Evolutionary conservation across 1,140 invertebrate species (phyloP), one percentile per base, ranked within the genome.

Genomic region (Drosophila tristis): DNA sequence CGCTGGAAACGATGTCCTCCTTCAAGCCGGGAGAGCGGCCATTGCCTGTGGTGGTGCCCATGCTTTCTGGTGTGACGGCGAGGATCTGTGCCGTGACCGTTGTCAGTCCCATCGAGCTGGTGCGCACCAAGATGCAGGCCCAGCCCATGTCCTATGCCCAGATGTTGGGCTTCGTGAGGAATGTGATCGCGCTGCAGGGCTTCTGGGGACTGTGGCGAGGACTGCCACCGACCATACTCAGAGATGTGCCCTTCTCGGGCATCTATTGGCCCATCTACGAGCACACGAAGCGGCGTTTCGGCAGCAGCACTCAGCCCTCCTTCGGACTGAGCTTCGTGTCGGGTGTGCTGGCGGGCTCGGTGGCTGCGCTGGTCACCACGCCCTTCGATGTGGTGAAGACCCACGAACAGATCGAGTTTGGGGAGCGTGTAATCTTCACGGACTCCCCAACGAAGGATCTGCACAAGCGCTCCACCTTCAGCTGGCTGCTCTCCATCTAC

Each of bases 351-450:
- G 95, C 98, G 74, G 98, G 98, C 80, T 94, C 95, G 81, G 97
- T 98, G 84, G 98, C 98, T 48, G 97, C 97, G 6, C 93, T 97
- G 23, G 72, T 98, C 2, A 99, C 99, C 1, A 94, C 98, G 63
- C 99, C 99, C 23, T 99, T 99, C 94, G 99, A 99, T 93, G 98
- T 99, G n/a, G 96, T 99, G 0, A 99, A 99, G 94, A 99, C 99
- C 4, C 96, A 98, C 90, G 95, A 97, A 80, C 98, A 99, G 94
- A 98, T 99, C 82, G 98, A 99, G 93, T 95, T 99, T 84, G 98
- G 98, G 7, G 96, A 98, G 92, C 95, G 95, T 81, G 94, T 96
- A 93, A 95, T 96, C 74, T 96, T 96, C 91, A 93, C 95, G 92
- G 94, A 95, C 95, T 92, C 78, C 0, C 78, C 84, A 1, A 16